Base-by-base conservation (phyloP, 2,113 vertebrate species). In the Turnix velox region DNA sequence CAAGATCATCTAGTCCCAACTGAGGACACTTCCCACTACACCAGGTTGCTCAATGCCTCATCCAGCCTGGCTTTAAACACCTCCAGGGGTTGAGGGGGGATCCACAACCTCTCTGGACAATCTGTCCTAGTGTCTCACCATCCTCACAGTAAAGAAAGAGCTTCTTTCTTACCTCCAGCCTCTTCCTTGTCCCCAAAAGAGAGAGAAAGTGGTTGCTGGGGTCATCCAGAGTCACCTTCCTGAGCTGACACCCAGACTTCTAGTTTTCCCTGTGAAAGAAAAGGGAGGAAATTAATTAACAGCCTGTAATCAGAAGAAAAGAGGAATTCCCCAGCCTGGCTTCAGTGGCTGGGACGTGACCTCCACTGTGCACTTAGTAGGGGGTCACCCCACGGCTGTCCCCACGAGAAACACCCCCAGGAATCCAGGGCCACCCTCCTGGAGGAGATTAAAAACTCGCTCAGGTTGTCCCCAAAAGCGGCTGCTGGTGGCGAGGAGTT, bases 361-460 rank as follows among this genome's bases (percentile, higher is more conserved):
- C 42, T 35, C 39, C 4, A 2, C 39, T 45, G 9, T 23, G 15
- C 14, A 45, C 62, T 43, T 45, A 1, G 4, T 45, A 45, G 27
- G 42, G 31, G 72, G 27, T n/a, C 8, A 28, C 30, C n/a, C 43
- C 49, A 4, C 5, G 4, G 66, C 35, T 24, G 48, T 18, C 81
- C 30, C 10, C 18, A 1, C 30, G 19, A 37, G 0, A 2, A 20
- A 8, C 28, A 5, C n/a, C 22, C 22, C 40, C 74, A 28, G 0
- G 2, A 52, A 9, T 40, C 17, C 75, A 15, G 57, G 33, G 43
- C 12, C 3, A 28, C 1, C 0, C 1, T 14, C 2, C 2, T 12
- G 31, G 27, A 3, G 4, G 5, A 5, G 4, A n/a, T n/a, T 6
- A 9, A 1, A 3, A 69, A 9, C 2, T 23, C 3, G 0, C 0